Evolutionary conservation across 2,888 invertebrate genomes (phyloP).

Genomic region (Drosophila tanythrix): DNA sequence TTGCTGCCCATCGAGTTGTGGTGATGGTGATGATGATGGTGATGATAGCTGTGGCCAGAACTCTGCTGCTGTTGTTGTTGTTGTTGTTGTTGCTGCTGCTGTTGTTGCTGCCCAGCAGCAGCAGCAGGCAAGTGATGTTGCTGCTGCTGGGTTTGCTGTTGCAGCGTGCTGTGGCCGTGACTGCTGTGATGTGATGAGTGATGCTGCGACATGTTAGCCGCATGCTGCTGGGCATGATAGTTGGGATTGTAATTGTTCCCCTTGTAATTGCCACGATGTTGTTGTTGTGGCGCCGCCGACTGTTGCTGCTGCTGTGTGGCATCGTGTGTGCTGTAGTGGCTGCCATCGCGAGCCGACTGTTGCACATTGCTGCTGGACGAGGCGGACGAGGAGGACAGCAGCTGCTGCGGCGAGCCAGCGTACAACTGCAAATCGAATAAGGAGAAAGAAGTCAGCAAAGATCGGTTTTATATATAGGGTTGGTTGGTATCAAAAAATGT

Average conservation of each 20-base stretch:
- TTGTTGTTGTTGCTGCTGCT: conserved; percentile 57
- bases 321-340: conserved; percentile 75
- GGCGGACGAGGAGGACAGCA: conserved; percentile 56
- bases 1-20: conserved; percentile 65
- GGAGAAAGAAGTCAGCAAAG: conserved; percentile 2
- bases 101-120: conserved; percentile 39
- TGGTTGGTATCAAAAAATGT: neutral
- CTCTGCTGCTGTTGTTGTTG: conserved; percentile 63
- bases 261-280: conserved; percentile 81
- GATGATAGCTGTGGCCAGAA: conserved; percentile 62
- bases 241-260: conserved; percentile 82
- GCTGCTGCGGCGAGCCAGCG: conserved; percentile 72
- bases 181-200: conserved; percentile 51
- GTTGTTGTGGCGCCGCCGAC: conserved; percentile 3
- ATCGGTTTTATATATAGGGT: neutral
- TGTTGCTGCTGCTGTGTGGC: conserved; percentile 49
- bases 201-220: conserved; percentile 66
- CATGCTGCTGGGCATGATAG: conserved; percentile 79
- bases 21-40: conserved; percentile 65
- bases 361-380: conserved; percentile 59
- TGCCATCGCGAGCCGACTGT: conserved; percentile 58
- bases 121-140: conserved; percentile 59
- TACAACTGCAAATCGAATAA: conserved; percentile 57
- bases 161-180: conserved; percentile 52
- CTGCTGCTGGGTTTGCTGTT: conserved; percentile 62